Conservation (phyloP, 2,113 vertebrate species). For the Smithornis capensis region DNA sequence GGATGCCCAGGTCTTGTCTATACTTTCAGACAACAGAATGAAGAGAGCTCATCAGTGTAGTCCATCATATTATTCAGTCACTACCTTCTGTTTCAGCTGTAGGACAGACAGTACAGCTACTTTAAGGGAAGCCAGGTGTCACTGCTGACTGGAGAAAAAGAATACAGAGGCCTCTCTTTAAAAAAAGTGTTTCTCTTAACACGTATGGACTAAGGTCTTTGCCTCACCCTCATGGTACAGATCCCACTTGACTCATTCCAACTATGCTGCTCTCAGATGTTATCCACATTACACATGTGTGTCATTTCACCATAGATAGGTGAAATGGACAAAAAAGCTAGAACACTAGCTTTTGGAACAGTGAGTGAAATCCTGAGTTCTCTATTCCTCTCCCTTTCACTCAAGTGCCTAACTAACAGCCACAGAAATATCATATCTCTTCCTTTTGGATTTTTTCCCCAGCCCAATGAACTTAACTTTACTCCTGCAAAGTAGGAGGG, state of each 20-base stretch:
- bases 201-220: neutral
- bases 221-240: neutral
- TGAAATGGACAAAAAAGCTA: neutral
- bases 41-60: neutral
- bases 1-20: neutral
- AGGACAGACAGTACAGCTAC: neutral
- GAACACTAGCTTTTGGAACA: neutral
- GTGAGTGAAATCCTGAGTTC: neutral
- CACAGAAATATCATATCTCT: neutral
- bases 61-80: neutral
- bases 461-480: neutral
- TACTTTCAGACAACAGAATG: neutral
- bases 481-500: neutral
- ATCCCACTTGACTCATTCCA: neutral
- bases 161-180: neutral
- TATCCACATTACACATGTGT: neutral
- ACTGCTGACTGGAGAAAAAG: neutral
- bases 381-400: neutral
- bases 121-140: neutral
- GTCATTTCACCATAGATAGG: neutral
- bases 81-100: neutral
- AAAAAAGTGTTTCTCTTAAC: neutral
- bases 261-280: neutral
- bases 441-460: neutral
- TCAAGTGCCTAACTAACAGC: neutral